Base-by-base conservation (phyloP, 2,113 vertebrate species). In the Phoenicopterus ruber region DNA sequence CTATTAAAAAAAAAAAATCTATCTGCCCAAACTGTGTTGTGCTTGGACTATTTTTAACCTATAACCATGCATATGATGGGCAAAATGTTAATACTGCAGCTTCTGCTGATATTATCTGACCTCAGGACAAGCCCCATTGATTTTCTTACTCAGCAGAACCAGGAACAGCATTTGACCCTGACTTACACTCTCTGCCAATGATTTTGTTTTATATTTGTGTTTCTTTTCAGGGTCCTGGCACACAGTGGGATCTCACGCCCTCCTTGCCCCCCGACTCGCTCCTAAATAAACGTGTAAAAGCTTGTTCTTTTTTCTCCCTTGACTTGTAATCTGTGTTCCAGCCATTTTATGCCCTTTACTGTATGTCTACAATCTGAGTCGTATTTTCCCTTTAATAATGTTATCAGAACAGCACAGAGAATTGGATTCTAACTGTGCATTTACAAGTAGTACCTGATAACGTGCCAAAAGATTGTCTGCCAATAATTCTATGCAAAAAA, bases 31-130 rank as follows among this genome's bases (percentile, higher is more conserved):
- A 87, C 58, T 89, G 32, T 50, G 67, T 66, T 89, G 65, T 40
- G 47, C 82, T 85, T 66, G n/a, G 50, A 85, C 82, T 97, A 95
- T 97, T 97, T 97, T 93, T 95, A 95, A 92, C 46, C 66, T 62
- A 77, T 40, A 94, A 17, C 73, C 78, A 82, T 14, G 3, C 46
- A 59, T 21, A 58, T 25, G 29, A 69, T 62, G 65, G 66, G 26
- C 16, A 92, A 95, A 95, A 86, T 50, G 46, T 90, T 85, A 82
- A 84, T 72, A 40, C 38, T 91, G 93, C 91, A 91, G 84, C 57
- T 90, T 57, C 66, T 91, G 65, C 62, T 91, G 81, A 31, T 76
- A 73, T 46, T 91, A 28, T 22, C 66, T 77, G 86, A 93, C 84
- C 93, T 93, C 86, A 70, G 66, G 62, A 91, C 62, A 86, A 17